Conservation (phyloP, 2,888 invertebrate species). For the Pristionchus mayeri region DNA sequence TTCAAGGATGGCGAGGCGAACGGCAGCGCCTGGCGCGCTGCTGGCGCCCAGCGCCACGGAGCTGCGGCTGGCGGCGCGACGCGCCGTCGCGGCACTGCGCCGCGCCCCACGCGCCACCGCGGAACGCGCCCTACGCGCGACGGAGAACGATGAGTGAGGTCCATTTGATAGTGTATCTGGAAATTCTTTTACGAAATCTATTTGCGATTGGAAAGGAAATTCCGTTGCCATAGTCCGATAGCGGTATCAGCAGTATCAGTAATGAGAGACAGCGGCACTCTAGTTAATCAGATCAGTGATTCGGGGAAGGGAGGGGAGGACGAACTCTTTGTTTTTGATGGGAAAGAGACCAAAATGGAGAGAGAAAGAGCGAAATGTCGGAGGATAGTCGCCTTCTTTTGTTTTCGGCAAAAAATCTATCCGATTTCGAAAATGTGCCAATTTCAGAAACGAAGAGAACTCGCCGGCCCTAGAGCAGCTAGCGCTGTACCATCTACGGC, state of each 20-base stretch:
- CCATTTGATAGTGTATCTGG: too few relatives aligned
- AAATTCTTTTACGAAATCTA: too few relatives aligned
- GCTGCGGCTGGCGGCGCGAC: constrained; percentile 43
- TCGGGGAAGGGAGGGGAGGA: background rate
- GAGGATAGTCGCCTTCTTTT: background rate
- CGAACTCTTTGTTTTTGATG: constrained; percentile 19
- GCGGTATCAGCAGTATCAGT: background rate
- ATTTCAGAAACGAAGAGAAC: constrained; percentile 39
- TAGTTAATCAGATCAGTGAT: background rate
- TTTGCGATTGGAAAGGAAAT: too few relatives aligned
- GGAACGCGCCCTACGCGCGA: constrained; percentile 14
- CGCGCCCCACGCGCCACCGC: background rate
- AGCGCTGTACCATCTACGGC: constrained; percentile 38
- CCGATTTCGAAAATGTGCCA: background rate
- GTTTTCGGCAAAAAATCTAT: background rate
- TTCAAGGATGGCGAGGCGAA: background rate
- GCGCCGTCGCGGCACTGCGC: constrained; percentile 31
- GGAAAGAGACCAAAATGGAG: background rate
- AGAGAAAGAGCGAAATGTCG: background rate
- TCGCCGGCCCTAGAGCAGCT: constrained; percentile 42
- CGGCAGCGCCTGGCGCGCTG: background rate
- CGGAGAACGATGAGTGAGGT: constrained; percentile 23
- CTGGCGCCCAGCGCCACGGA: constrained; percentile 36
- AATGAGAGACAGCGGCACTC: too few relatives aligned
- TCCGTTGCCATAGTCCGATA: background rate